These are phyloP conservation scores for Biston stratarius DNA, from an alignment of 2,888 invertebrate genomes.

Conservation along the genomic window DNA sequence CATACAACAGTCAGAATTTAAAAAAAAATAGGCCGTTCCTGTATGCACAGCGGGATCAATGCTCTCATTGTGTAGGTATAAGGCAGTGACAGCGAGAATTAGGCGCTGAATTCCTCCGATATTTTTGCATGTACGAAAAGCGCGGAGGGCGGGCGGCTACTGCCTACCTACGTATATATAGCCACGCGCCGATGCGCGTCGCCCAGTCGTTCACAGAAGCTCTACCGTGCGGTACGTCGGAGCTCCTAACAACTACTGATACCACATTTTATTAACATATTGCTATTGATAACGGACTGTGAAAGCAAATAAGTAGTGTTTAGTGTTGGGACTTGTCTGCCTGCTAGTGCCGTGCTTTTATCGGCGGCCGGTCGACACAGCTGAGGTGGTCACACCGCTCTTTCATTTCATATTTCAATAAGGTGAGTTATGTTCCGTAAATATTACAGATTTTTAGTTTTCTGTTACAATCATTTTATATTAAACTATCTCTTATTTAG, in stretches of 20 bases:
- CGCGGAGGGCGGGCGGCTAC: constrained; percentile 73
- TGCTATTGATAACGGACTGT: constrained; percentile 55
- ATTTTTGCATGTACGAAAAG: constrained; percentile 79
- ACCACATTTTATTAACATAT: constrained; percentile 39
- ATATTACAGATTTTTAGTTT: constrained; percentile 8
- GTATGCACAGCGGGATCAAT: constrained; percentile 78
- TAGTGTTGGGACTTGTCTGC: constrained; percentile 58
- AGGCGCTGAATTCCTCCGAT: constrained; percentile 80
- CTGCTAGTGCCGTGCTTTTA: constrained; percentile 51
- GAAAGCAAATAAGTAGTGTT: constrained; percentile 54
- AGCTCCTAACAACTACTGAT: constrained; percentile 38
- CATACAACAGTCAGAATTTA: constrained; percentile 49
- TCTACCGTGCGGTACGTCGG: constrained; percentile 57
- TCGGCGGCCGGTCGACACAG: constrained; percentile 40
- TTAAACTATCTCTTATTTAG: neutral
- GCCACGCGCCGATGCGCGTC: constrained; percentile 66
- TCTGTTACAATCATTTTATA: constrained; percentile 11
- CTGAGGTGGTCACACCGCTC: constrained; percentile 22
- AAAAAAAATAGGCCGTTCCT: constrained; percentile 72
- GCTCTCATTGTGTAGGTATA: constrained; percentile 81
- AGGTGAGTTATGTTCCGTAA: constrained; percentile 51
- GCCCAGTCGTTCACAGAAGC: constrained; percentile 75
- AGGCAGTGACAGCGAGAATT: constrained; percentile 82
- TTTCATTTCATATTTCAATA: constrained; percentile 36
- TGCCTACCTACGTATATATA: constrained; percentile 74